phyloP scores from a whole-genome alignment of 2,888 invertebrate genomes.

The Cerceris ruficornis region DNA sequence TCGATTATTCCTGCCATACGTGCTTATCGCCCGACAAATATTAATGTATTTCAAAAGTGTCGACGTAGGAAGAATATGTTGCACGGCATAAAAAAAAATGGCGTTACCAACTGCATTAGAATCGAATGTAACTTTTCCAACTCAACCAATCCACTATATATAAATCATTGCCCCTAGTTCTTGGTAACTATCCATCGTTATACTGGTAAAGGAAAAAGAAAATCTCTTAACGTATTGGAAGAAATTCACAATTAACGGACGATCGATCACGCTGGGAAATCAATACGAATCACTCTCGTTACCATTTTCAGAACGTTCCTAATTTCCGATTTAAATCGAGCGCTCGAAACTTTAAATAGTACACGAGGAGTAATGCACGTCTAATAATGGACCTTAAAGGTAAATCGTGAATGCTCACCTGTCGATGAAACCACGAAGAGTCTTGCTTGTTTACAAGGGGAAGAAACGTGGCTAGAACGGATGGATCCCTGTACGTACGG shows the following conservation, averaged over 20 bases:
- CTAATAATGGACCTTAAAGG: conserved; percentile 15
- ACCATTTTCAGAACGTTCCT: conserved; percentile 1
- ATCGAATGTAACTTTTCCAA: background rate
- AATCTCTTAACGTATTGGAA: background rate
- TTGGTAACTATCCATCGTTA: too few species aligned
- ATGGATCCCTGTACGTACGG: background rate
- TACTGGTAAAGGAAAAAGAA: too few species aligned
- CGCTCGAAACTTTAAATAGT: conserved; percentile 19
- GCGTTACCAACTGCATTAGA: too few species aligned
- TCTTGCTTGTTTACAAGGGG: conserved; percentile 5
- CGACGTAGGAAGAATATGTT: too few species aligned
- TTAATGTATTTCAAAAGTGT: too few species aligned
- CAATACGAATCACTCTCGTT: background rate
- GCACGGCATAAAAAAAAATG: too few species aligned
- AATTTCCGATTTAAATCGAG: conserved; percentile 27
- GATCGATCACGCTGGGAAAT: background rate
- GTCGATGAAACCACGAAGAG: background rate
- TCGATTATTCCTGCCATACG: background rate
- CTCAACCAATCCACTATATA: background rate
- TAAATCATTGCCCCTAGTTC: too few species aligned
- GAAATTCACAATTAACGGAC: background rate
- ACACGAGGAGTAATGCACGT: background rate
- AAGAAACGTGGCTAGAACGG: conserved; percentile 17
- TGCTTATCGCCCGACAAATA: too few species aligned
- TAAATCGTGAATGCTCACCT: conserved; percentile 28